phyloP scores from a whole-genome alignment of 2,113 vertebrate species.

The Corythaeola cristata region DNA sequence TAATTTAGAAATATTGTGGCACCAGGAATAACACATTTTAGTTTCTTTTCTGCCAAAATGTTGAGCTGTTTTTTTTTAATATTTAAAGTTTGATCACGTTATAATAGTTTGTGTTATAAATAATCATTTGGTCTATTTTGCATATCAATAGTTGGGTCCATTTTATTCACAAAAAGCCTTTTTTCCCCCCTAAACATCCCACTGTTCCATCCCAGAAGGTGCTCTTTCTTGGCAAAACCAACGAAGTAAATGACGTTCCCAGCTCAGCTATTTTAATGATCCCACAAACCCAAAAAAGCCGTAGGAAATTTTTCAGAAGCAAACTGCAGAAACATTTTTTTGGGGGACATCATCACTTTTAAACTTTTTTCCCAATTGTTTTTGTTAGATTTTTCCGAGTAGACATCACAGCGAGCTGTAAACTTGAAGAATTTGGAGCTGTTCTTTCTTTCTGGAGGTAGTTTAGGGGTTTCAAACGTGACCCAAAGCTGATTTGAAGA shows the following conservation, averaged over 20 bases:
- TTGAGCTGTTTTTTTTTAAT: background rate
- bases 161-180: slow-evolving; percentile 17
- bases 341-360: background rate
- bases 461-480: background rate
- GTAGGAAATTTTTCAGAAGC: slow-evolving; percentile 26
- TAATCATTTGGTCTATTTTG: slow-evolving; percentile 7
- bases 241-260: background rate
- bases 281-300: slow-evolving; percentile 54
- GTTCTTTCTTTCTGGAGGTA: background rate
- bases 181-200: background rate
- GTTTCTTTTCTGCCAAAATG: background rate
- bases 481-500: background rate
- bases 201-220: slow-evolving; percentile 34
- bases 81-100: background rate
- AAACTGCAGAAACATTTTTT: slow-evolving; percentile 2
- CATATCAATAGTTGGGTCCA: slow-evolving; percentile 2
- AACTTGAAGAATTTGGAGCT: background rate
- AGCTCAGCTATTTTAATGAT: slow-evolving; percentile 63
- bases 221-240: slow-evolving; percentile 48
- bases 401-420: background rate
- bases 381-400: background rate
- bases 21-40: background rate
- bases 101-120: background rate
- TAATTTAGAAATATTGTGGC: background rate
- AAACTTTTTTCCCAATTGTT: background rate